Evolutionary conservation across 1,140 invertebrate genomes (phyloP), one percentile per base, ranked within the genome.

Genomic region (Hesperophylax magnus): DNA sequence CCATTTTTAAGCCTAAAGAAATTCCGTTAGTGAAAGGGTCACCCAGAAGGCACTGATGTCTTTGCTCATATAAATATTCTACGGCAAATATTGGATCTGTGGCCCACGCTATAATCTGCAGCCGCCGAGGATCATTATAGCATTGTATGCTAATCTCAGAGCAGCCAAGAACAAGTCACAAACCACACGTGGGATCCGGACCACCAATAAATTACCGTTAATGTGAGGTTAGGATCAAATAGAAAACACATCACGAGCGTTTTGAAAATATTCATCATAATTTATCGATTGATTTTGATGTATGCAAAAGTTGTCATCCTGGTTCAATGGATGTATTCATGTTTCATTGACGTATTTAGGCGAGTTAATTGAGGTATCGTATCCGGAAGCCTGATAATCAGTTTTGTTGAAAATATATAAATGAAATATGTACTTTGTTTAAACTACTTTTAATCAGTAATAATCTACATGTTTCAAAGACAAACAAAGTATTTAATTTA

Each of bases 131-230:
- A 58, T 24, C 22, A 58, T 27, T 72, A 47, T 47, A 47, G 71
- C 75, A 81, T 81, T 81, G 80, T 81, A 81, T 81, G 80, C 56
- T 78, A 81, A 81, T 81, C 11, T 34, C 18, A 8, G 54, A 56
- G 22, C 20, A 56, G 18, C 18, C 18, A 27, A 31, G 9, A 47
- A 3, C 39, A 1, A 47, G 39, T 14, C 39, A 47, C 39, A 47
- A 47, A 14, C 39, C 11, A 18, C 77, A 78, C 56, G 75, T 77
- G 76, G 67, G 75, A 78, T 71, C 61, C 20, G 14, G 54, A 27
- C 6, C 52, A 56, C 20, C 31, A 61, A 81, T 81, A 81, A 81
- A 81, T 81, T 71, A 77, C 65, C 7, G 61, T 39, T 77, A 81
- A 81, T 81, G 74, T 60, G 75, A 56, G 74, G 75, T 69, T 77